These are phyloP conservation scores for Laothoe populi DNA, from an alignment of 2,888 invertebrate species.

Conservation along the genomic window DNA sequence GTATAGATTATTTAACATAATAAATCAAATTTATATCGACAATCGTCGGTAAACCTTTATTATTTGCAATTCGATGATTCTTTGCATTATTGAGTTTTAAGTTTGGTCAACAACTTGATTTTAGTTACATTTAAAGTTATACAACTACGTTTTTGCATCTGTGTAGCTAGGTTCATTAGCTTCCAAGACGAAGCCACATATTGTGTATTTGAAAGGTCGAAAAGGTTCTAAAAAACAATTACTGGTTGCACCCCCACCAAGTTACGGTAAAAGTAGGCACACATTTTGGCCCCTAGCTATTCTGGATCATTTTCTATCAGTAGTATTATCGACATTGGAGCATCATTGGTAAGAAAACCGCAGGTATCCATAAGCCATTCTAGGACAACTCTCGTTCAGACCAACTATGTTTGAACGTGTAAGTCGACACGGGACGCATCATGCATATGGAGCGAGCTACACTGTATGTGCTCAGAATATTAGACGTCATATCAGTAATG, in stretches of 20 bases:
- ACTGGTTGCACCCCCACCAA: too few relatives aligned
- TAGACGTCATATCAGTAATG: slow-evolving; percentile 50
- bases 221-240: too few relatives aligned
- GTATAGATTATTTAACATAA: neutral
- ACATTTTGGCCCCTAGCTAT: too few relatives aligned
- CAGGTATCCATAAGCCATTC: slow-evolving; percentile 52
- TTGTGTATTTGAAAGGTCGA: too few relatives aligned
- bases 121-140: too few relatives aligned
- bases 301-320: neutral
- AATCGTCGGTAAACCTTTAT: neutral
- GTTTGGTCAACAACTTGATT: too few relatives aligned
- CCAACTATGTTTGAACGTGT: slow-evolving; percentile 26
- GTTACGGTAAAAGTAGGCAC: too few relatives aligned
- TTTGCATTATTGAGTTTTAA: too few relatives aligned
- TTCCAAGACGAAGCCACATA: too few relatives aligned
- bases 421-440: slow-evolving; percentile 19
- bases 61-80: too few relatives aligned
- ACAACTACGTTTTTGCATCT: too few relatives aligned
- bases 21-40: slow-evolving; percentile 14
- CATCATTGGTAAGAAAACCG: slow-evolving; percentile 35
- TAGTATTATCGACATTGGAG: neutral
- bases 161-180: too few relatives aligned
- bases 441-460: slow-evolving; percentile 26
- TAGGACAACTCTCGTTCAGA: slow-evolving; percentile 43
- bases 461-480: slow-evolving; percentile 52